Evolutionary conservation across 2,113 vertebrate genomes (phyloP).

Genomic region (Tupaia tana): DNA sequence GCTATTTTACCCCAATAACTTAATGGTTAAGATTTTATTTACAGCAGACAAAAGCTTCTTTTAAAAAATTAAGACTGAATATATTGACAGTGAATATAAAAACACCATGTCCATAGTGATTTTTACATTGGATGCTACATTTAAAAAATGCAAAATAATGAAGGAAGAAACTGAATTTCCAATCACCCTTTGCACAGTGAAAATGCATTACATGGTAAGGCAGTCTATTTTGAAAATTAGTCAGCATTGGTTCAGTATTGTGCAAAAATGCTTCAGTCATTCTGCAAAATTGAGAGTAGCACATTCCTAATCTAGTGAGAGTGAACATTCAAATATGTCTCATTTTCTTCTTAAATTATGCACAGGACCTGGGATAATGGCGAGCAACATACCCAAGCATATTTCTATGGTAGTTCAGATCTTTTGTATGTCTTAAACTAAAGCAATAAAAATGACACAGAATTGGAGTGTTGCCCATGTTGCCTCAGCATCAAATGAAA

Average conservation of each 20-base stretch:
- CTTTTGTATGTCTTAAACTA: slow-evolving; percentile 14
- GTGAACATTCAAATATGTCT: slow-evolving; percentile 44
- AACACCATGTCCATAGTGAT: slow-evolving; percentile 31
- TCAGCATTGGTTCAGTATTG: background rate
- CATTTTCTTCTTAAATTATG: slow-evolving; percentile 40
- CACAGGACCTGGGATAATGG: background rate
- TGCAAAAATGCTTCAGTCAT: slow-evolving; percentile 51
- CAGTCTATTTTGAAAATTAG: slow-evolving; percentile 24
- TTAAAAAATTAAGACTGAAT: slow-evolving; percentile 17
- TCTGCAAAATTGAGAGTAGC: slow-evolving; percentile 64
- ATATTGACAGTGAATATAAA: slow-evolving; percentile 45
- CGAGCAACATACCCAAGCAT: slow-evolving; percentile 10
- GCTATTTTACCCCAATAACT: background rate
- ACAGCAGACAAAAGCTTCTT: background rate
- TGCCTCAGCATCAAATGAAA: slow-evolving; percentile 69
- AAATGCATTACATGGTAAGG: slow-evolving; percentile 36
- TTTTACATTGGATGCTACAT: background rate
- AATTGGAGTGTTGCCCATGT: slow-evolving; percentile 71
- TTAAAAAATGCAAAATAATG: slow-evolving; percentile 23
- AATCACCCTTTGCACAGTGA: slow-evolving; percentile 32
- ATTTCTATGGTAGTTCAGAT: slow-evolving; percentile 24
- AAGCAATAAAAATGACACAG: slow-evolving; percentile 71
- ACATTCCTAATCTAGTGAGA: slow-evolving; percentile 54
- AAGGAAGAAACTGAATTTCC: background rate
- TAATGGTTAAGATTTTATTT: slow-evolving; percentile 49